Base-by-base conservation (phyloP, 2,888 invertebrate genomes). In the Eulithis prunata region DNA sequence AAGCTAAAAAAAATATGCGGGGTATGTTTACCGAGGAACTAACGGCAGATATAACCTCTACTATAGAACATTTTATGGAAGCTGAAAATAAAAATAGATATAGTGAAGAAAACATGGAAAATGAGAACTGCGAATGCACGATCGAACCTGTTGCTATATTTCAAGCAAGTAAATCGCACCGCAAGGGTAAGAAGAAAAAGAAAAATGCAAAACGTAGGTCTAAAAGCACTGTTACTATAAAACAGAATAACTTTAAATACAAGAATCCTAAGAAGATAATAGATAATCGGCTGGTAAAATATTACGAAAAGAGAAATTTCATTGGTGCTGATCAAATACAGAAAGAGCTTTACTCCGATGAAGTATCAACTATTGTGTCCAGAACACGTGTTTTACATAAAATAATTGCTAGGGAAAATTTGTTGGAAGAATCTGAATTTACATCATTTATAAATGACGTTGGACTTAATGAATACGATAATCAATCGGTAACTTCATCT, bases 371-470 rank as follows among this genome's bases (percentile, higher is more conserved):
- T 58, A 67, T 80, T 8, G 69, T 85, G 43, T 81, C 84, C 2
- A 77, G 75, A 51, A 74, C 78, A 32, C 69, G 74, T 46, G 68
- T 84, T 12, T 66, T 86, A 45, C 85, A 81, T 78, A 86, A 82
- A 72, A 75, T 74, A 12, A 69, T 73, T 36, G 81, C 82, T 13
- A 85, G 81, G 75, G 81, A 82, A 76, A 86, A 87, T 68, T 74
- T 84, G 46, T 66, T 84, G 38, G 75, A 77, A 4, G 74, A 79
- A 21, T 46, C 56, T 14, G 71, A 76, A 47, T 47, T 64, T 1
- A 56, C 55, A 41, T 71, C 57, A 8, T 46, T 71, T 8, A 62
- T 61, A 10, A 71, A 73, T 51, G 67, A 62, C 12, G 47, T 49
- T 0, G 63, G 59, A n/a, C 56, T 65, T 4, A 71, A 71, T 62